Evolutionary conservation across 2,113 vertebrate genomes (phyloP), one percentile per base, ranked within the genome.

Genomic region (Sturnus vulgaris): DNA sequence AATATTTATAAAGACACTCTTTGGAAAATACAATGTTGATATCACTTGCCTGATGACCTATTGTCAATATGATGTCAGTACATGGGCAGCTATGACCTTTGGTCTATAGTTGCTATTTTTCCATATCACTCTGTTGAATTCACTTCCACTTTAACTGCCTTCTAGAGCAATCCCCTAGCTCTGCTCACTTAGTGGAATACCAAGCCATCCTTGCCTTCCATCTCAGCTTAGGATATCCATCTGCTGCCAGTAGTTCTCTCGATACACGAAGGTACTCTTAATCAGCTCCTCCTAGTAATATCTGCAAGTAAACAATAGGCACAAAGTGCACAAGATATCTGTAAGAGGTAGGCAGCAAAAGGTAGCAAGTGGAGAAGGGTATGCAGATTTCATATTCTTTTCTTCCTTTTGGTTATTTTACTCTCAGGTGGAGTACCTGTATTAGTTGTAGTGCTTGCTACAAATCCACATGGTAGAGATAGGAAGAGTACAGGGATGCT

Each of bases 401-500:
- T 46, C 39, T 68, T 44, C 7, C 6, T 59, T 85, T 75, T 64
- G 18, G 27, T 75, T 44, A 37, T 65, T 82, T 60, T 88, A n/a
- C 23, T 63, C 40, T 52, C 37, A 65, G 75, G 28, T 16, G 77
- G 46, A 92, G 31, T 47, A 83, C 18, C 12, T 49, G 1, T 5
- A 20, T 50, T 35, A 44, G n/a, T 44, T 64, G 27, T 28, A 56
- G 31, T 49, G 15, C 22, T 72, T 86, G 20, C 55, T 40, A 53
- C 30, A 90, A 79, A 60, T 23, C 20, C 10, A 21, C 52, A 31
- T 0, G 0, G 23, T 11, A 55, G 31, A 37, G 22, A 55, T 3
- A 3, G 56, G 31, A 79, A 31, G 49, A 21, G 16, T 22, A 27
- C 0, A 0, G n/a, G n/a, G 11, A n/a, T 64, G 21, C 30, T 71